Percentiles rank a stretch among this genome's conserved stretches.
phyloP scores from a whole-genome alignment of 1,140 invertebrate species.

The Bombus sylvicola region DNA sequence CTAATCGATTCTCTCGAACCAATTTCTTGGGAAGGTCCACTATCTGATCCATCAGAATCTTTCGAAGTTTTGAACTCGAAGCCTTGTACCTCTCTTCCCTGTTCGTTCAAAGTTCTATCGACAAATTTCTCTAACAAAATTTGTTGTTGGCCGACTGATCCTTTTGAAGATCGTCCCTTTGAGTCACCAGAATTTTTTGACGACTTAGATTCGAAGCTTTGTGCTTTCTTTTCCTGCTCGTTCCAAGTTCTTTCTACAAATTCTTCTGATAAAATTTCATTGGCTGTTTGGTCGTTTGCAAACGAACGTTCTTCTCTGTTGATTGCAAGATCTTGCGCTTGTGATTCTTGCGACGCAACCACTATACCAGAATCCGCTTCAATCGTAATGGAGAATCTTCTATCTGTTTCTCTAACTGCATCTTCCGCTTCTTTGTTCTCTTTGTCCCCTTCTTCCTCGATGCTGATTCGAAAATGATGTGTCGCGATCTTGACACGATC shows the following conservation, averaged over 20 bases:
- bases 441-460: slow-evolving; percentile 73
- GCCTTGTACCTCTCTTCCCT: not conserved
- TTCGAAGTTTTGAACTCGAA: not conserved
- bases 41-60: not conserved
- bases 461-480: slow-evolving; percentile 70
- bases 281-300: not conserved
- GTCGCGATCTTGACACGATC: slow-evolving; percentile 62
- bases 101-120: not conserved
- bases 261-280: not conserved
- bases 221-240: not conserved
- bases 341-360: not conserved
- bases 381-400: slow-evolving; percentile 39
- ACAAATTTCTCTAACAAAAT: no score
- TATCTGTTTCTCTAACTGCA: not conserved
- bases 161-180: not conserved
- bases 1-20: not conserved
- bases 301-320: not conserved
- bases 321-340: no score
- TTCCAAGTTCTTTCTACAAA: not conserved
- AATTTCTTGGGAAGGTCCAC: not conserved
- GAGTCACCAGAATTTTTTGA: not conserved
- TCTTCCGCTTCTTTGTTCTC: slow-evolving; percentile 29
- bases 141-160: not conserved
- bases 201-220: not conserved
- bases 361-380: slow-evolving; percentile 1